Evolutionary conservation across 2,797 vertebrate genomes (phyloP), one percentile per base, ranked within the genome.

Genomic region (Phoxinus dragarum): DNA sequence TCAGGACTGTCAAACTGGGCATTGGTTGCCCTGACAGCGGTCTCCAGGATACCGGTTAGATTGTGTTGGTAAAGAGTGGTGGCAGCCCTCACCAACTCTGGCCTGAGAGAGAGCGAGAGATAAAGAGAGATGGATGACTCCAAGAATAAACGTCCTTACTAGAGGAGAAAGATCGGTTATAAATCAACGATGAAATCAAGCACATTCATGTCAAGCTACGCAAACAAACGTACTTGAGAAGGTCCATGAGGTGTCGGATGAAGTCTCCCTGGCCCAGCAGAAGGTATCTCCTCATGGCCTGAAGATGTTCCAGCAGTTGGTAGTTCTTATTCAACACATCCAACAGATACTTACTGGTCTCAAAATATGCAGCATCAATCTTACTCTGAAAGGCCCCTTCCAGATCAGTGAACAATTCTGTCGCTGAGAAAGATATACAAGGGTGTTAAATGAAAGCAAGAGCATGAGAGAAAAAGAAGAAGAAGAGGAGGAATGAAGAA

Each of bases 61-160:
- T 99, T 99, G 94, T 99, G 98, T 66, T 99, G 98, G 94, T 99
- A 99, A 7, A 99, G 92, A 19, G 98, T 99, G 4, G 97, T 99
- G 88, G 98, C 98, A 3, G 98, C 97, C 72, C 98, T 96, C 7
- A 88, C 97, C 91, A 99, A 93, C 92, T 99, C 98, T 1, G 98
- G 98, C 89, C 98, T 98, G 90, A 82, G 14, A 90, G 23, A 68
- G 12, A 7, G n/a, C 0, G 6, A 54, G 54, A 21, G 42, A 42
- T 34, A 31, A 34, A 36, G 6, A 84, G n/a, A 77, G 59, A 76
- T 6, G 12, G 34, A 76, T 76, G 56, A 49, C 56, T 61, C 47
- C 34, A 10, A 49, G 21, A 80, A 73, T 47, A 6, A 74, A 59
- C 4, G 21, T 14, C 23, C 16, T 77, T 59, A 54, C 49, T n/a